Base-by-base conservation (phyloP, 2,113 vertebrate genomes). In the Rhineura floridana region DNA sequence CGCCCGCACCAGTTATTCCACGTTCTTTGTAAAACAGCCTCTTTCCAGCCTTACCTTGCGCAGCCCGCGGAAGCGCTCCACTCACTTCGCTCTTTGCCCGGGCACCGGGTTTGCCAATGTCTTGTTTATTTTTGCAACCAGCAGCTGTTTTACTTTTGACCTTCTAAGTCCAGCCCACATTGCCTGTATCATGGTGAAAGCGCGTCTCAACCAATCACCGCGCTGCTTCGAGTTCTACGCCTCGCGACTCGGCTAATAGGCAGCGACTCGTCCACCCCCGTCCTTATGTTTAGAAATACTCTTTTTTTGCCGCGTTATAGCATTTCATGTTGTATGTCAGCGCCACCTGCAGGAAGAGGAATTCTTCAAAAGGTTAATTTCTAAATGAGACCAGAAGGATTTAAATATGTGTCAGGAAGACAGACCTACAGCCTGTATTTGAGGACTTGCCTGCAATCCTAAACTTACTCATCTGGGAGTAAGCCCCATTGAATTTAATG, bases 131-230 rank as follows among this genome's bases (percentile, higher is more conserved):
- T 36, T 65, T 30, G 79, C 70, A 33, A 15, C 13, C 55, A 36
- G 80, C 50, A 3, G 50, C 25, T 62, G 28, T 23, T 81, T 21
- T 9, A 21, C 70, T 75, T 76, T 76, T 75, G 80, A 83, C 80
- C 87, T 88, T 65, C 55, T 48, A 19, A 75, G n/a, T 3, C 79
- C 79, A 19, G 86, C 86, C 86, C 52, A 75, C 25, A 39, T 44
- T 17, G 44, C 59, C 59, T 3, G 42, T 1, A 46, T 46, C 78
- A 39, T 42, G 33, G 33, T 30, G 55, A 63, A n/a, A 83, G 70
- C 23, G 87, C 59, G 72, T 30, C 59, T 65, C 70, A 67, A 44
- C 87, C 59, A 88, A 88, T 50, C 80, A 25, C 9, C 6, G 70
- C 4, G 25, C 44, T 2, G 12, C 81, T 39, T 48, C 25, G 15